phyloP scores from a whole-genome alignment of 2,888 invertebrate genomes.

The Hoplodrina ambigua region DNA sequence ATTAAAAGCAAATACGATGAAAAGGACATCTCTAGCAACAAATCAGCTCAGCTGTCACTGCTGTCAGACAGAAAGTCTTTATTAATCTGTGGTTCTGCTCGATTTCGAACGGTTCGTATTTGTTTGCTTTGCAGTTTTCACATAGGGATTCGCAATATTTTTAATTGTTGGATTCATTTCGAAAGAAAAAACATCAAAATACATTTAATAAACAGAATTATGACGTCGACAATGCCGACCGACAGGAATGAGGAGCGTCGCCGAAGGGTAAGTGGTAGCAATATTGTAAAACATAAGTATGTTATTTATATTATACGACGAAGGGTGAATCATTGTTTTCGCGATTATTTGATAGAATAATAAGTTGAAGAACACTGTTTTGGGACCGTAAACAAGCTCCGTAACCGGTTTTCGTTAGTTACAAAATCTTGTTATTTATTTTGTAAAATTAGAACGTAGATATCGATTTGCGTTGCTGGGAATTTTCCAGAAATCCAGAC shows the following conservation, averaged over 20 bases:
- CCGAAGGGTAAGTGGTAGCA: slow-evolving; percentile 80
- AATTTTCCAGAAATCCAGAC: slow-evolving; percentile 71
- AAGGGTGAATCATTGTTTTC: slow-evolving; percentile 72
- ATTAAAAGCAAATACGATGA: not conserved
- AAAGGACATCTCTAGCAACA: not conserved
- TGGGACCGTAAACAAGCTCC: slow-evolving; percentile 45
- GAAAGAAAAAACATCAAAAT: slow-evolving; percentile 30
- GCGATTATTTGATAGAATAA: slow-evolving; percentile 61
- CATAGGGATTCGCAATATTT: slow-evolving; percentile 11
- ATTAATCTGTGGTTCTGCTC: not conserved
- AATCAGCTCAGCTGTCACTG: not conserved
- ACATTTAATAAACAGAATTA: slow-evolving; percentile 46
- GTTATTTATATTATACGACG: slow-evolving; percentile 13
- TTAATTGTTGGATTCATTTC: slow-evolving; percentile 13
- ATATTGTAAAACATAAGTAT: slow-evolving; percentile 11
- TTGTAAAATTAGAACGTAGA: slow-evolving; percentile 8
- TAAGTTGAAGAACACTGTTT: slow-evolving; percentile 47
- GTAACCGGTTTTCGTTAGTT: slow-evolving; percentile 60
- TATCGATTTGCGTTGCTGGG: slow-evolving; percentile 58
- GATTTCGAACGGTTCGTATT: slow-evolving; percentile 25
- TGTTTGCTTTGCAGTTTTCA: slow-evolving; percentile 51
- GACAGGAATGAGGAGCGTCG: slow-evolving; percentile 87
- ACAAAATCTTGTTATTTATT: slow-evolving; percentile 7
- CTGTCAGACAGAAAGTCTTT: not conserved
- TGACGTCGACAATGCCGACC: slow-evolving; percentile 82